Evolutionary conservation across 2,797 vertebrate genomes (phyloP).

Genomic region (Sebastes hopkinsi): DNA sequence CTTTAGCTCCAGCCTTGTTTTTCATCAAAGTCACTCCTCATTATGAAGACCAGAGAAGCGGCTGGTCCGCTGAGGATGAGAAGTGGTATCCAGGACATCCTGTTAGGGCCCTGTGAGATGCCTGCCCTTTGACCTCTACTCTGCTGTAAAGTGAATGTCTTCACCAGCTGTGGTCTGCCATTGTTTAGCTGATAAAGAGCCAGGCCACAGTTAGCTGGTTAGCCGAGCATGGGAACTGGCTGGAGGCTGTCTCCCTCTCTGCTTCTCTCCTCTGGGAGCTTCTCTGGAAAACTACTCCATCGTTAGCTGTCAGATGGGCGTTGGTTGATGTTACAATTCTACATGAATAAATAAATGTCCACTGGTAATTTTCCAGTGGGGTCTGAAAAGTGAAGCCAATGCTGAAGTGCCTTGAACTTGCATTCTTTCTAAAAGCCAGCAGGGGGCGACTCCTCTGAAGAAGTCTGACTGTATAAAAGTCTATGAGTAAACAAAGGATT

Average conservation of each 20-base stretch:
- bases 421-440: too few relatives aligned
- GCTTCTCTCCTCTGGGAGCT: slow-evolving; percentile 38
- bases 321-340: slow-evolving; percentile 9
- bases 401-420: too few relatives aligned
- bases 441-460: too few relatives aligned
- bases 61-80: slow-evolving; percentile 2
- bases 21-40: slow-evolving; percentile 8
- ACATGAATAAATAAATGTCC: not conserved
- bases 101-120: slow-evolving; percentile 53
- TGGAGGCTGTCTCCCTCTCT: slow-evolving; percentile 42
- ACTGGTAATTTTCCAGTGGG: not conserved
- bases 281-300: slow-evolving; percentile 50
- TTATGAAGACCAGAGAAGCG: not conserved
- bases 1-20: slow-evolving; percentile 7
- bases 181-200: slow-evolving; percentile 44
- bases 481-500: too few relatives aligned
- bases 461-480: too few relatives aligned
- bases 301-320: not conserved
- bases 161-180: slow-evolving; percentile 55
- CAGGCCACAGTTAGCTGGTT: slow-evolving; percentile 42
- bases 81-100: slow-evolving; percentile 46
- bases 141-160: slow-evolving; percentile 50
- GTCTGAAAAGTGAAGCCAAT: not conserved
- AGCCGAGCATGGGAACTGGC: slow-evolving; percentile 61
- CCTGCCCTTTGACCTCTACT: slow-evolving; percentile 41